Base-by-base conservation (phyloP, 2,888 invertebrate genomes). In the Scelioninae gen. 1 region DNA sequence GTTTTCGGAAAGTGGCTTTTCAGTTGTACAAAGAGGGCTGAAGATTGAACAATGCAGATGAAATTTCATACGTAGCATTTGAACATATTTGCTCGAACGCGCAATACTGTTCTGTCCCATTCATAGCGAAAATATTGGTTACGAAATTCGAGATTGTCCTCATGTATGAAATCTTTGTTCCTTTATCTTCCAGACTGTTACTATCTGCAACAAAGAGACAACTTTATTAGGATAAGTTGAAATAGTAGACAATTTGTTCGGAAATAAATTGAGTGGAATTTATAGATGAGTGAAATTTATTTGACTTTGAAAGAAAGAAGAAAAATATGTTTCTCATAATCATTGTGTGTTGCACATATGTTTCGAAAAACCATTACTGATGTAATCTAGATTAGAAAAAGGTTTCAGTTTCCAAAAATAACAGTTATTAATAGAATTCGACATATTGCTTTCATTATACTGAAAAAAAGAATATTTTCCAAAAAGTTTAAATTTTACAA, bases 161-260 rank as follows among this genome's bases (percentile, higher is more conserved):
- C 47, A 62, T 62, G 69, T 69, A 60, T 77, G 69, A 77, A 69
- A 77, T 77, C 77, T 55, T 77, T 69, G 69, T 77, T 69, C 55
- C 53, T 38, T 77, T 69, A 69, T 69, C 62, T 32, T 47, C 31
- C 9, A 29, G 16, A 31, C 32, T 60, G 60, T 45, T 38, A 45
- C 45, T 76, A 53, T 77, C 77, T 77, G 77, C 9, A 77, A 77
- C 69, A 77, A 60, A 77, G 66, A 51, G 29, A 65, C 4, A 69
- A 43, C 34, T 58, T 38, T 56, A 34, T 65, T 65, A 51, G 51
- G 51, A 65, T 23, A 58, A 51, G 32, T 60, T 47, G 10, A n/a
- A 43, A n/a, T 43, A 10, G 11, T 10, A 38, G 38, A 10, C 11
- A 38, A 10, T 38, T 38, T 38, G 23, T 23, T 23, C 23, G 23